These are phyloP conservation scores for Diloba caeruleocephala DNA, from an alignment of 2,888 invertebrate genomes.

Conservation along the genomic window DNA sequence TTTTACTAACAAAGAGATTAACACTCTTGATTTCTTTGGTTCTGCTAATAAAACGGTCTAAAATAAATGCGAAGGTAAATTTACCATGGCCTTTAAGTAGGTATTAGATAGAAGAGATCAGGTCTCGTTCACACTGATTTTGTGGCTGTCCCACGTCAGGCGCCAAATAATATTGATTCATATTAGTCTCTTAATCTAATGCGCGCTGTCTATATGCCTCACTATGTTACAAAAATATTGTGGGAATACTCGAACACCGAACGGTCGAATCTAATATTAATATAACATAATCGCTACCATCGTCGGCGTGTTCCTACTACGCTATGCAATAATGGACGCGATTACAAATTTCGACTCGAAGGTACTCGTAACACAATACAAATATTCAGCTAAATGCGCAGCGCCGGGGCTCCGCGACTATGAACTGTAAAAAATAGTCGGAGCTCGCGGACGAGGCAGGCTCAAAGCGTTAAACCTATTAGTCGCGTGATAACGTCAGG, in stretches of 20 bases:
- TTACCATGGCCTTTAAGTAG: slow-evolving; percentile 28
- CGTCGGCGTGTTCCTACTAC: slow-evolving; percentile 24
- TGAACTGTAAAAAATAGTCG: slow-evolving; percentile 20
- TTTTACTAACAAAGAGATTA: slow-evolving; percentile 17
- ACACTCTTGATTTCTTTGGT: slow-evolving; percentile 23
- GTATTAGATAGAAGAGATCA: slow-evolving; percentile 22
- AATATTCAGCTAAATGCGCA: slow-evolving; percentile 33
- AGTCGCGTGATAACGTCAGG: slow-evolving; percentile 20
- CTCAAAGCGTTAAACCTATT: slow-evolving; percentile 41
- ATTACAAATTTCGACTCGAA: slow-evolving; percentile 39
- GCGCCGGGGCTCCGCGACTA: slow-evolving; percentile 19
- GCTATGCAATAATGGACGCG: slow-evolving; percentile 49
- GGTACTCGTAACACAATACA: slow-evolving; percentile 34
- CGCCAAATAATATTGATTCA: slow-evolving; percentile 42
- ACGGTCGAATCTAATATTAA: slow-evolving; percentile 43
- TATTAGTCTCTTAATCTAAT: slow-evolving; percentile 17
- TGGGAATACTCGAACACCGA: slow-evolving; percentile 47
- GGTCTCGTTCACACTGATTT: slow-evolving; percentile 43
- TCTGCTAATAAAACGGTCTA: slow-evolving; percentile 23
- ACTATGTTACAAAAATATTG: slow-evolving; percentile 54
- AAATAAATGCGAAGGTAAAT: slow-evolving; percentile 47
- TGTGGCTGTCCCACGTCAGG: slow-evolving; percentile 43
- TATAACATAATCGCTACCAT: slow-evolving; percentile 33
- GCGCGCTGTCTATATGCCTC: slow-evolving; percentile 32
- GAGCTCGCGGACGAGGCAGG: slow-evolving; percentile 22